phyloP scores from a whole-genome alignment of 2,113 vertebrate genomes.

The Theropithecus gelada region DNA sequence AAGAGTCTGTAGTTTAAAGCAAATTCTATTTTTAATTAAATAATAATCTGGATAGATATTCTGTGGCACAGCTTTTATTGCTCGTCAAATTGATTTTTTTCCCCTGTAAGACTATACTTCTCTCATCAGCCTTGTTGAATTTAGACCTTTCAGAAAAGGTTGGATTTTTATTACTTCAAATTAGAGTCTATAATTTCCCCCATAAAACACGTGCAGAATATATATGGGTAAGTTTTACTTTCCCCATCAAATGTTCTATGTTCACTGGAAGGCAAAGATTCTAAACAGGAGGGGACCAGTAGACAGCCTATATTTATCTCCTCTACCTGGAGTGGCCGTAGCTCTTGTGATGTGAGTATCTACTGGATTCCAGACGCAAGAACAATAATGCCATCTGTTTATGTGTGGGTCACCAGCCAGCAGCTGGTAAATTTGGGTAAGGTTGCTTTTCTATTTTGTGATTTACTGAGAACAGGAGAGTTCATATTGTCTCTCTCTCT shows the following conservation, averaged over 20 bases:
- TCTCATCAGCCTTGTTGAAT: slow-evolving; percentile 15
- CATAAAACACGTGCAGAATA: not conserved
- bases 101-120: not conserved
- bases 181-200: slow-evolving; percentile 7
- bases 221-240: not conserved
- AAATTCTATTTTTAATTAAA: not conserved
- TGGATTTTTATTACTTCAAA: slow-evolving; percentile 34
- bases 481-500: not conserved
- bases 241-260: not conserved
- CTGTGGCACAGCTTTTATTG: not conserved
- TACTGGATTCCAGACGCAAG: not conserved
- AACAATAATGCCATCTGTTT: slow-evolving; percentile 6
- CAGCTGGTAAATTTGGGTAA: not conserved
- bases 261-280: not conserved
- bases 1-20: not conserved
- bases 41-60: not conserved
- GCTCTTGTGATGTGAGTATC: not conserved
- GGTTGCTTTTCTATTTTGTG: slow-evolving; percentile 38
- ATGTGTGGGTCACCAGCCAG: slow-evolving; percentile 1
- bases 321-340: not conserved
- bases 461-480: not conserved
- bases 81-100: slow-evolving; percentile 17
- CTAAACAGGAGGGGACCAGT: not conserved
- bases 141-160: slow-evolving; percentile 8
- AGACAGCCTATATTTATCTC: slow-evolving; percentile 4